phyloP scores from a whole-genome alignment of 2,113 vertebrate genomes.

The Lophura nycthemera region DNA sequence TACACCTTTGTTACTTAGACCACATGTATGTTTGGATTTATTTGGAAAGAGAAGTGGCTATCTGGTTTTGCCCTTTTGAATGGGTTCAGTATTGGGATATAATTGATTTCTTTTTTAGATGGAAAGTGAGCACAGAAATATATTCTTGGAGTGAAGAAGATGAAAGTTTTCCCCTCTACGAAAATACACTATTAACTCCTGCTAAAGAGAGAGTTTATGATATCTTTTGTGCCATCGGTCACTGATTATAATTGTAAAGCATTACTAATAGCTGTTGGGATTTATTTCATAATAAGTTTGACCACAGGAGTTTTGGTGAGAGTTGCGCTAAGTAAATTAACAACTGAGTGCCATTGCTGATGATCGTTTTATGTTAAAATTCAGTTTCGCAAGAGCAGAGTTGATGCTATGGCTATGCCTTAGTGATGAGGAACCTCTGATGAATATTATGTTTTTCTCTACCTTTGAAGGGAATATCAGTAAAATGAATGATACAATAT shows the following conservation, averaged over 20 bases:
- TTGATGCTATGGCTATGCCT: neutral
- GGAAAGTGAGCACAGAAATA: neutral
- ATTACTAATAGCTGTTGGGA: conserved; percentile 31
- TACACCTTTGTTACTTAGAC: neutral
- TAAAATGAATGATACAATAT: neutral
- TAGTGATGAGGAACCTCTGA: neutral
- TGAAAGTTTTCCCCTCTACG: neutral
- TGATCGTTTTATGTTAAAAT: conserved; percentile 23
- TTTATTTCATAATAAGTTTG: conserved; percentile 13
- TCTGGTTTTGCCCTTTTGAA: neutral
- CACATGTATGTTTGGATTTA: neutral
- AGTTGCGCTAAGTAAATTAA: neutral
- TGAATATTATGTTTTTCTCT: neutral
- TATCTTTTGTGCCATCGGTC: conserved; percentile 19
- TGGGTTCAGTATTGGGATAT: neutral
- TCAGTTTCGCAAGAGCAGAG: neutral
- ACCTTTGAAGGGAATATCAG: neutral
- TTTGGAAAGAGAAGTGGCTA: neutral
- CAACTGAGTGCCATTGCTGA: neutral
- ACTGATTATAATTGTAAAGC: conserved; percentile 59
- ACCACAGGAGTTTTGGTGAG: conserved; percentile 36
- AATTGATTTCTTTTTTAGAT: neutral
- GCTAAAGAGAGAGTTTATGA: neutral
- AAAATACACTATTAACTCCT: neutral
- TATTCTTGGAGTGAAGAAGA: neutral